Evolutionary conservation across 2,888 invertebrate genomes (phyloP), one percentile per base, ranked within the genome.

Genomic region (Cheilosia vulpina): DNA sequence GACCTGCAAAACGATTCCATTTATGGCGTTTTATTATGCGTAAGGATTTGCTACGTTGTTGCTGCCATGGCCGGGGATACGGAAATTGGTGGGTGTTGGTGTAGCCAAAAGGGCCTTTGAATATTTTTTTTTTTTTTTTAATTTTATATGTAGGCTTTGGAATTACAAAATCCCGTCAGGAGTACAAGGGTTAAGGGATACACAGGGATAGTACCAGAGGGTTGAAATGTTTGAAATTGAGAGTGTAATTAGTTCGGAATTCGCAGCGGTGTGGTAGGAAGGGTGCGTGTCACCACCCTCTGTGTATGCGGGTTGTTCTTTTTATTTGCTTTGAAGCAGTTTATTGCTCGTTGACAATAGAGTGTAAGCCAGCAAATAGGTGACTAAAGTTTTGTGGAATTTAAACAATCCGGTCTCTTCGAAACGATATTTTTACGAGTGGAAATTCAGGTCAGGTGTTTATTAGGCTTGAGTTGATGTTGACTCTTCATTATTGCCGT

Each of bases 21-120:
- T 84, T 80, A 84, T 80, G 69, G 71, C 84, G 58, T 79, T 80
- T 84, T 76, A 84, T 80, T 80, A 80, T 75, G 75, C 84, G 50
- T 66, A 60, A 71, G 84, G 80, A 80, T 84, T 80, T 76, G 84
- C 75, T 65, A 34, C 58, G 55, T 62, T 60, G 53, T 47, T 34
- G 58, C 76, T 65, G 66, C 47, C 53, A 31, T 68, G 66, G 4
- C 31, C 34, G 21, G 63, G 57, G 57, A 63, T 7, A 52, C 21
- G 19, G 65, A 34, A 62, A 52, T 45, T 50, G 21, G 45, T 7
- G 45, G 41, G 71, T 71, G 65, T 31, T 15, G 43, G 53, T 24
- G 21, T 4, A 13, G 50, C 19, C 57, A 65, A 81, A 82, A 45
- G 82, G 77, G 31, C 43, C 34, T 53, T 21, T 50, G 41, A 43